Conservation (phyloP, 2,113 vertebrate species). For the Pelecanus crispus region DNA sequence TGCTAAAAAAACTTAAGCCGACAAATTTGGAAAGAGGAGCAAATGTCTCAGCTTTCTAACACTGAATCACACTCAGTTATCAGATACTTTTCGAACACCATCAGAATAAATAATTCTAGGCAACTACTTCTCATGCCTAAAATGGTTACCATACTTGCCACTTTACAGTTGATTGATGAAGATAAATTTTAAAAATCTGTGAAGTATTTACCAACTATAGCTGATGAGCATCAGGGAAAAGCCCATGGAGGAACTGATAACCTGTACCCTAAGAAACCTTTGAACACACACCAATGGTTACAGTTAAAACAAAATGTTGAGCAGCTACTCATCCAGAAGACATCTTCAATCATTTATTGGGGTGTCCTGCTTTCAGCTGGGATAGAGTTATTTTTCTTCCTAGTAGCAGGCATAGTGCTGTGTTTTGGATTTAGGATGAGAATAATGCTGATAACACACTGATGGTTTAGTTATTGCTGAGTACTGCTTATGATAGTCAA, state of each 20-base stretch:
- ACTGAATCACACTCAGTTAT: not conserved
- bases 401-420: no score
- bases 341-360: not conserved
- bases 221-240: not conserved
- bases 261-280: not conserved
- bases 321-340: not conserved
- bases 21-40: not conserved
- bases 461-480: no score
- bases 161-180: not conserved
- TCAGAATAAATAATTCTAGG: not conserved
- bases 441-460: no score
- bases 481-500: no score
- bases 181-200: not conserved
- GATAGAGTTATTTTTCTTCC: no score
- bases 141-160: not conserved
- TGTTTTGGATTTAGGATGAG: no score
- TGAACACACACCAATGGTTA: not conserved
- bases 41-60: not conserved
- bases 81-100: not conserved
- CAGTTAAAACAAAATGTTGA: not conserved
- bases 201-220: not conserved
- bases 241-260: not conserved
- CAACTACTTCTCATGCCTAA: not conserved
- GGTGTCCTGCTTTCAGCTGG: no score
- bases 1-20: rapidly evolving